Conservation (phyloP, 2,888 invertebrate genomes). For the Drosophila quasianomalipes region DNA sequence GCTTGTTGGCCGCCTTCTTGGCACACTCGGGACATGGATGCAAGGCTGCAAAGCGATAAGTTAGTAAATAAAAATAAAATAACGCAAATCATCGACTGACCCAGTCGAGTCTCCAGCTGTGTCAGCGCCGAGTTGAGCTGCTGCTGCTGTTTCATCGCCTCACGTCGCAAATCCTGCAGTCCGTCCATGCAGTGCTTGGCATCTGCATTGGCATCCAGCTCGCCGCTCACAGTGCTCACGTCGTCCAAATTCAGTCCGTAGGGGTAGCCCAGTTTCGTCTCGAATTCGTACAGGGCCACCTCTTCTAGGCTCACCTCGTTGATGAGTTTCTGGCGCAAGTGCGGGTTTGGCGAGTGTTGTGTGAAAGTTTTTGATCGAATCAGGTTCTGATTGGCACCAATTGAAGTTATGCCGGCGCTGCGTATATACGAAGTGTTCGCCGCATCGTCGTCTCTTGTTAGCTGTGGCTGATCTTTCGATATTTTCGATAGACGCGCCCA, state of each 20-base stretch:
- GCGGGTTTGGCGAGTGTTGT: slow-evolving; percentile 88
- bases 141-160: slow-evolving; percentile 88
- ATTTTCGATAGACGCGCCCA: slow-evolving; percentile 91
- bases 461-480: slow-evolving; percentile 86
- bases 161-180: slow-evolving; percentile 88
- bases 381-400: slow-evolving; percentile 83
- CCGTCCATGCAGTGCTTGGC: slow-evolving; percentile 89
- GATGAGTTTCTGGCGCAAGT: slow-evolving; percentile 86
- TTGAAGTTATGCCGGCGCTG: slow-evolving; percentile 13
- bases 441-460: slow-evolving; percentile 31
- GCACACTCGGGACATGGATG: slow-evolving; percentile 82
- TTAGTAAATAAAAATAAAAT: slow-evolving; percentile 2
- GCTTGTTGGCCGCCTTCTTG: slow-evolving; percentile 76
- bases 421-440: slow-evolving; percentile 7
- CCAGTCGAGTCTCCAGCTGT: slow-evolving; percentile 85
- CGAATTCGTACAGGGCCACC: slow-evolving; percentile 87
- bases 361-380: slow-evolving; percentile 89
- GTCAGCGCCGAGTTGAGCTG: slow-evolving; percentile 86
- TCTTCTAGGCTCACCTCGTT: slow-evolving; percentile 90
- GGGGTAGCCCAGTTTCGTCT: slow-evolving; percentile 79
- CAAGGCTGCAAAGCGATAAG: slow-evolving; percentile 52
- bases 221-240: slow-evolving; percentile 81
- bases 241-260: slow-evolving; percentile 77
- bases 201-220: slow-evolving; percentile 89
- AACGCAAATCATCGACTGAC: slow-evolving; percentile 63